A percentile compares a stretch with the other conserved stretches of the same genome.
Conservation (phyloP, 2,797 vertebrate species). For the Somateria mollissima region DNA sequence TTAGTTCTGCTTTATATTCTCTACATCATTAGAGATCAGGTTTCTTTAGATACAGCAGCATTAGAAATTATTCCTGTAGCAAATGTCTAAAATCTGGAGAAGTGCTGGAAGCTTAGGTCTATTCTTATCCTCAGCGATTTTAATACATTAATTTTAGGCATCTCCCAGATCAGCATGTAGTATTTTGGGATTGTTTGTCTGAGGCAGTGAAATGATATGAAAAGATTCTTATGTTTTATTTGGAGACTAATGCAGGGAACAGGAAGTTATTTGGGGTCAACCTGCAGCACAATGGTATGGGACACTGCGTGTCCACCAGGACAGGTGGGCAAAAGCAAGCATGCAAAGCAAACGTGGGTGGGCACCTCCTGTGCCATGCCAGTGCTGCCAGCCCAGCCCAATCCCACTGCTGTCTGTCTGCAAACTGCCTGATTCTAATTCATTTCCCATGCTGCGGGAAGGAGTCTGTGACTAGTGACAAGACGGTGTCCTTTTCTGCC, state of each 20-base stretch:
- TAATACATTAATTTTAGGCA: not conserved
- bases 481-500: not conserved
- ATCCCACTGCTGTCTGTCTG: not conserved
- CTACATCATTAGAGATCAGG: not conserved
- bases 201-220: not conserved
- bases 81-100: not conserved
- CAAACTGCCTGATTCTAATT: not conserved
- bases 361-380: not conserved
- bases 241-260: not conserved
- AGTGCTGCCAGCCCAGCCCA: not conserved
- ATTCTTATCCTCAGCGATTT: not conserved
- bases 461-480: not conserved
- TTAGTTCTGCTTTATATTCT: not conserved
- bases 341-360: accelerated
- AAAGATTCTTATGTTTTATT: not conserved
- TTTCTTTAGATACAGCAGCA: not conserved
- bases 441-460: not conserved
- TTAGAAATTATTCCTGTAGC: not conserved
- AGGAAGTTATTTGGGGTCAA: not conserved
- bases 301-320: accelerated
- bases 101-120: not conserved
- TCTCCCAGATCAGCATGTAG: not conserved
- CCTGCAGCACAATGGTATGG: not conserved
- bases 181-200: not conserved
- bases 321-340: accelerated